Base-by-base conservation (phyloP, 2,888 invertebrate genomes). In the Candidula unifasciata region DNA sequence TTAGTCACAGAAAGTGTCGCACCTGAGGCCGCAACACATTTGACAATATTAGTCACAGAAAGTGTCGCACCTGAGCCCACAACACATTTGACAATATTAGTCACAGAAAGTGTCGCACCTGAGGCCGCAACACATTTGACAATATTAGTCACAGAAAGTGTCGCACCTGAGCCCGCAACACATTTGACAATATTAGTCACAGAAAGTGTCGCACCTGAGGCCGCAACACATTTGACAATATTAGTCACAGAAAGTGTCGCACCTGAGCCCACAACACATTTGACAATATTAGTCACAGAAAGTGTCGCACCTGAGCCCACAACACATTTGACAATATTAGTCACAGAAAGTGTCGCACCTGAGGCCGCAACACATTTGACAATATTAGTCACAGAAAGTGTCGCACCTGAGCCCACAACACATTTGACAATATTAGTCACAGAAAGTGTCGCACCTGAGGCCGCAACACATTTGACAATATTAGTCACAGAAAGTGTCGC, bases 101-200 rank as follows among this genome's bases (percentile, higher is more conserved):
- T n/a, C n/a, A n/a, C 74, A 94, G 86, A 83, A 94, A 93, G 87
- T 94, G 93, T 13, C 94, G 91, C 24, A 94, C 91, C 93, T 94
- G 81, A 35, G n/a, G 80, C 27, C 18, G 27, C n/a, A 44, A 10
- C n/a, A n/a, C n/a, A n/a, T n/a, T n/a, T n/a, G n/a, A n/a, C n/a
- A n/a, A n/a, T n/a, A n/a, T n/a, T n/a, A n/a, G n/a, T n/a, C n/a
- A n/a, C 74, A 94, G 86, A 83, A 94, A 93, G 87, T 94, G 93
- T 13, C 94, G 91, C 24, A 94, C 91, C 93, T 94, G 81, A 35
- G n/a, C 79, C 27, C 18, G 27, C n/a, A 44, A 10, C n/a, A n/a
- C n/a, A n/a, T n/a, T n/a, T n/a, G n/a, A n/a, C n/a, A n/a, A n/a
- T n/a, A n/a, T n/a, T n/a, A n/a, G n/a, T n/a, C n/a, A n/a, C 74